A percentile compares a stretch with the other conserved stretches of the same genome.
These are phyloP conservation scores for Virgularia gustaviana DNA, from an alignment of 92 coral and sea anemone genomes.

Conservation along the genomic window DNA sequence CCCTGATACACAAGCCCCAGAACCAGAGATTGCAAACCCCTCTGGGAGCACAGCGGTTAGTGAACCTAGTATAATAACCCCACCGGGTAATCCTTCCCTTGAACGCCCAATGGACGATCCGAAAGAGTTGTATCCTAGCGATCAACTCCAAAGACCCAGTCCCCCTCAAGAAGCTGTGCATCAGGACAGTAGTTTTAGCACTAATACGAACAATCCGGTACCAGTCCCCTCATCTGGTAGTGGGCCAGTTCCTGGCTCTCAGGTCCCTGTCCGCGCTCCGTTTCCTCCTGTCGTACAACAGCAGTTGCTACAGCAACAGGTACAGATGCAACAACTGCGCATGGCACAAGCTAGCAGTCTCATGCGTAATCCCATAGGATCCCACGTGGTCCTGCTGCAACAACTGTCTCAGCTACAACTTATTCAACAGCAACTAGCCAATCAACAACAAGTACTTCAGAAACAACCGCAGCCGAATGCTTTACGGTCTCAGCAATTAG, in stretches of 20 bases:
- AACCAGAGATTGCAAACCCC: background rate
- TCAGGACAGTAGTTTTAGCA: conserved; percentile 8
- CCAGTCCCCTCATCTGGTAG: conserved; percentile 38
- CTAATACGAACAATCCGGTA: conserved; percentile 4
- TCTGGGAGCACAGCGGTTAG: conserved; percentile 16
- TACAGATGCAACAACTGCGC: conserved; percentile 80
- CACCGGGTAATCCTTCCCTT: background rate
- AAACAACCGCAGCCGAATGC: conserved; percentile 54
- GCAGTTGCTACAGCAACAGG: conserved; percentile 79
- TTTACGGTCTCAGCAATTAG: conserved; percentile 68
- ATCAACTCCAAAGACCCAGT: background rate
- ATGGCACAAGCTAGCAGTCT: conserved; percentile 87
- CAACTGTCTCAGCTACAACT: conserved; percentile 86
- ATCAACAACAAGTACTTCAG: conserved; percentile 78
- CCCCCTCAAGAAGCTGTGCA: conserved; percentile 2
- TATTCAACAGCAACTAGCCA: conserved; percentile 86
- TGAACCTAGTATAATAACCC: background rate
- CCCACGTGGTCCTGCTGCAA: conserved; percentile 76
- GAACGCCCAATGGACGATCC: conserved; percentile 12
- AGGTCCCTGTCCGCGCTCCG: conserved; percentile 70
- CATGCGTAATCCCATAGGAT: conserved; percentile 74
- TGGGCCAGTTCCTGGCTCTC: conserved; percentile 45
- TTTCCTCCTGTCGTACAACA: conserved; percentile 66
- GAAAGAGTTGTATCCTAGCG: background rate
- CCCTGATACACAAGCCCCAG: background rate